These are phyloP conservation scores for Actinia tenebrosa DNA, from an alignment of 64 coral and sea anemone species.

Conservation along the genomic window DNA sequence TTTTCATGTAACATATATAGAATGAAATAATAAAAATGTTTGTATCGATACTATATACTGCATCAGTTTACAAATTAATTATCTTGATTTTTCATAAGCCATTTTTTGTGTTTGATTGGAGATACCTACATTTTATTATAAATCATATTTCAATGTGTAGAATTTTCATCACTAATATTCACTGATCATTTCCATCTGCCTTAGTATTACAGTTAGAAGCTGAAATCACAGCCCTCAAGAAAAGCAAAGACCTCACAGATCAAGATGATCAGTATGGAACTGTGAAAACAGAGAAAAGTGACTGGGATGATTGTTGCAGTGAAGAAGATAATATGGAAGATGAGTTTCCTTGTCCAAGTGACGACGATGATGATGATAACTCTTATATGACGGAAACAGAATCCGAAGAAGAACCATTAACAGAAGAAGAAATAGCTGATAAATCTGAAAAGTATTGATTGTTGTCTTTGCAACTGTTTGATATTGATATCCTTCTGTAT, in stretches of 20 bases:
- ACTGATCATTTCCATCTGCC: background rate
- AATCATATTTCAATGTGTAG: no score
- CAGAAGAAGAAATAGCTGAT: conserved; percentile 30
- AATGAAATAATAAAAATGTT: no score
- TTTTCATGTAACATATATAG: no score
- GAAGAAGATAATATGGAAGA: background rate
- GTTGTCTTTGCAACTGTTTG: background rate
- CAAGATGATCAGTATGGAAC: background rate
- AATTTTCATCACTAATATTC: no score
- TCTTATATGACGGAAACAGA: conserved; percentile 16
- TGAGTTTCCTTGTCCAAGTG: background rate
- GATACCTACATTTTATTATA: no score
- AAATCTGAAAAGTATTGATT: conserved; percentile 27
- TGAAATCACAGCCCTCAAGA: background rate
- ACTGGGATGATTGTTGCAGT: background rate
- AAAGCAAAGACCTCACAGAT: background rate
- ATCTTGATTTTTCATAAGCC: no score
- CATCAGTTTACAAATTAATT: no score
- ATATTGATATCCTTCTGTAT: background rate
- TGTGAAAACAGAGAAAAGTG: background rate
- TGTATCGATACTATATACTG: no score
- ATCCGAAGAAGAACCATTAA: conserved; percentile 28
- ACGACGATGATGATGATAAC: background rate
- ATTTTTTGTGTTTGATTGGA: no score
- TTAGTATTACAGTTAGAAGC: background rate